Conservation (phyloP, 2,888 invertebrate species). For the Nudaria mundana region DNA sequence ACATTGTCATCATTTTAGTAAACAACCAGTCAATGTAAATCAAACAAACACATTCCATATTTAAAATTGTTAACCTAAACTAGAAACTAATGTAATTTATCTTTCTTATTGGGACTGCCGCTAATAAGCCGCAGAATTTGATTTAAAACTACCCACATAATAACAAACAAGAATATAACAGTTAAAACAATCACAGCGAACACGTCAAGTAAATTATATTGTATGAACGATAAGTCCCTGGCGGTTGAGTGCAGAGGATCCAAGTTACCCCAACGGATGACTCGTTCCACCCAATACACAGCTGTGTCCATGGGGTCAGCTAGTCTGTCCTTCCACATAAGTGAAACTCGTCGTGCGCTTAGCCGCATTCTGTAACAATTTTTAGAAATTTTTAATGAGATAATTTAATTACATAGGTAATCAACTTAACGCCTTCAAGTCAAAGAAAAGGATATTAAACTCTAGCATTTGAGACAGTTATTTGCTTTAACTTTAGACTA, state of each 20-base stretch:
- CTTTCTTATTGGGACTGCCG: conserved; percentile 45
- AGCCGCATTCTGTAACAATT: conserved; percentile 58
- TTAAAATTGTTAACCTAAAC: too few species aligned
- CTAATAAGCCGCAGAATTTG: conserved; percentile 45
- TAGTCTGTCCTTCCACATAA: conserved; percentile 76
- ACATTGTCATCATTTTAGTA: too few species aligned
- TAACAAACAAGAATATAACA: conserved; percentile 36
- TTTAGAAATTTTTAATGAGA: neutral
- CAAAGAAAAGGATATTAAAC: too few species aligned
- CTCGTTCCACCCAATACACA: conserved; percentile 81
- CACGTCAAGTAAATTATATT: conserved; percentile 59
- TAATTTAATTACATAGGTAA: too few species aligned
- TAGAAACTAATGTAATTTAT: conserved; percentile 53
- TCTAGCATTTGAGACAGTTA: too few species aligned
- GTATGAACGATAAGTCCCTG: conserved; percentile 53
- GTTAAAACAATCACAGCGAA: conserved; percentile 43
- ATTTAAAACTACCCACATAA: conserved; percentile 42
- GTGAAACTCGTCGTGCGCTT: conserved; percentile 67
- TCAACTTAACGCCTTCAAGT: too few species aligned
- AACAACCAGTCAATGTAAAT: too few species aligned
- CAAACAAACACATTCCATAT: too few species aligned
- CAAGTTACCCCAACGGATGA: conserved; percentile 65
- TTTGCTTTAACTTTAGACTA: too few species aligned
- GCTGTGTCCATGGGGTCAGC: conserved; percentile 78
- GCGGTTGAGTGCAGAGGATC: conserved; percentile 55